phyloP scores from a whole-genome alignment of 2,888 invertebrate genomes.

The Apoda limacodes region DNA sequence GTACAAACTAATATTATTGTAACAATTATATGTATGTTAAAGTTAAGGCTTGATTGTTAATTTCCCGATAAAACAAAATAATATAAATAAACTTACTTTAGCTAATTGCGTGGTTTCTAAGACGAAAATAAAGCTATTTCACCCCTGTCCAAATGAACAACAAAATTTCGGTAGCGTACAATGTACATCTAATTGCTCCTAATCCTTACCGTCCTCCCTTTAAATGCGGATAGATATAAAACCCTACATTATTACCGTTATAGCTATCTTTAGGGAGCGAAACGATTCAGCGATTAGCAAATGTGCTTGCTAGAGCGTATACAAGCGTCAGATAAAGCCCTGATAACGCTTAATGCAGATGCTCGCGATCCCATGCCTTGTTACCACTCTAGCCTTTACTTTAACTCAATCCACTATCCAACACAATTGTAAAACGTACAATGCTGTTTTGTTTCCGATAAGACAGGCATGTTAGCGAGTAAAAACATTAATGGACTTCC shows the following conservation, averaged over 20 bases:
- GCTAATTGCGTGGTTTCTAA: too few species aligned
- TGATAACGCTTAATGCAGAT: conserved; percentile 40
- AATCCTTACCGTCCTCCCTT: conserved; percentile 43
- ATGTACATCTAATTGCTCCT: conserved; percentile 45
- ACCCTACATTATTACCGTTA: conserved; percentile 44
- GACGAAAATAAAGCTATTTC: conserved; percentile 16
- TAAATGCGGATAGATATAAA: conserved; percentile 46
- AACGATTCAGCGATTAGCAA: conserved; percentile 53
- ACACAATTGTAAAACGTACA: conserved; percentile 31
- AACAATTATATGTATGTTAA: too few species aligned
- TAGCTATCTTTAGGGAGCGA: conserved; percentile 45
- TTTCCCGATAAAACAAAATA: too few species aligned
- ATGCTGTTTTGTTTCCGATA: conserved; percentile 33
- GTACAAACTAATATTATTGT: too few species aligned
- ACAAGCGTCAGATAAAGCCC: conserved; percentile 36
- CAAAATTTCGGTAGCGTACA: conserved; percentile 29
- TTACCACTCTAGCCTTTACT: conserved; percentile 10
- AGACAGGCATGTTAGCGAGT: conserved; percentile 30
- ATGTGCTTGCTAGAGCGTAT: conserved; percentile 42
- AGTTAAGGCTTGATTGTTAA: too few species aligned
- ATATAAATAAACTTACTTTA: too few species aligned
- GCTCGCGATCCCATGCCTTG: conserved; percentile 19
- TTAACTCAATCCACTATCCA: conserved; percentile 12
- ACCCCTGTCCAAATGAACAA: conserved; percentile 25
- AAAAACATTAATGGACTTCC: conserved; percentile 49